Evolutionary conservation across 30 jellyfish, hydroid and myxozoan species (phyloP).

Genomic region (Turritopsis rubra): DNA sequence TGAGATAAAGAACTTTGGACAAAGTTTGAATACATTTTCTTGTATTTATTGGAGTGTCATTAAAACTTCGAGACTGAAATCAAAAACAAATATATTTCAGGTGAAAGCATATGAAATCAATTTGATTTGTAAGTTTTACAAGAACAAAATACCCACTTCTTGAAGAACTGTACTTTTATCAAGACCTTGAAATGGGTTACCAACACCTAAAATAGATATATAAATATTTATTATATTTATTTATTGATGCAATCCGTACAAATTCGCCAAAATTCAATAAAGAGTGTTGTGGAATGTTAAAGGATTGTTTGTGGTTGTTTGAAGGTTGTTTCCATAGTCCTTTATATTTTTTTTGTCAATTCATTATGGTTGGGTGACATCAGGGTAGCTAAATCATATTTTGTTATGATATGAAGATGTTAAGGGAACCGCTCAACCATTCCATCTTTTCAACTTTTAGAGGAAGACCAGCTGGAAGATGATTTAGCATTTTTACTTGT

Average conservation of each 20-base stretch:
- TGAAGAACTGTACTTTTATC: slow-evolving; percentile 92
- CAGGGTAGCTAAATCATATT: too few species aligned
- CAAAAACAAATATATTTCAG: neutral
- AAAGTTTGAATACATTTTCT: slow-evolving; percentile 78
- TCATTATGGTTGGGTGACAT: too few species aligned
- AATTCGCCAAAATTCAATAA: too few species aligned
- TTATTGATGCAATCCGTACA: neutral
- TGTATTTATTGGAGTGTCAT: slow-evolving; percentile 93
- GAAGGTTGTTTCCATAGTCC: too few species aligned
- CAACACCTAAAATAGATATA: slow-evolving; percentile 7
- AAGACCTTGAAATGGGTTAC: slow-evolving; percentile 66
- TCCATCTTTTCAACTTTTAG: too few species aligned
- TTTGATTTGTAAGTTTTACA: neutral
- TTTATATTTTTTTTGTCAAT: too few species aligned
- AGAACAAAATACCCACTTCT: slow-evolving; percentile 76
- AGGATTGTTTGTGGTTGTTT: too few species aligned
- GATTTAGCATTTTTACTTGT: too few species aligned
- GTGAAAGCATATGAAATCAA: neutral
- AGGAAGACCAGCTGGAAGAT: too few species aligned
- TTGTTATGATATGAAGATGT: too few species aligned
- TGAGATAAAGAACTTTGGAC: slow-evolving; percentile 70
- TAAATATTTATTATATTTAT: neutral
- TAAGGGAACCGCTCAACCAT: too few species aligned
- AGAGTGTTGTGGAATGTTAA: too few species aligned
- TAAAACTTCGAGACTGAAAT: slow-evolving; percentile 67